phyloP scores from a whole-genome alignment of 2,888 invertebrate species.

The Sympetrum striolatum region DNA sequence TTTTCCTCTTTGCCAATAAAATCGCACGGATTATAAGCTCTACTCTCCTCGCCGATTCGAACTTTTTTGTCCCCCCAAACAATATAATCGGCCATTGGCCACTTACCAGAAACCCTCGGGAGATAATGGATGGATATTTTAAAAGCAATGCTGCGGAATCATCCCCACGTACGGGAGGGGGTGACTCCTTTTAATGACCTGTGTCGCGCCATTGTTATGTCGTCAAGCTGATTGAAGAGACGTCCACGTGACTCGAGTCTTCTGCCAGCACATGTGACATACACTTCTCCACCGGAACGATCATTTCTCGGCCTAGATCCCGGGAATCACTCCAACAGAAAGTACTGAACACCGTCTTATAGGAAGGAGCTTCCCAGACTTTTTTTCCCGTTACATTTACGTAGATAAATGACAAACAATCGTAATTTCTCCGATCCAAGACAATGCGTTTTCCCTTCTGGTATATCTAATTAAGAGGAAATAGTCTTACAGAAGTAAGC shows the following conservation, averaged over 20 bases:
- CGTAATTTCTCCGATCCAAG: no score
- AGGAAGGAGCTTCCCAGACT: no score
- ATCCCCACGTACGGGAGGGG: not conserved
- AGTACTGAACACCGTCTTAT: no score
- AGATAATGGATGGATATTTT: not conserved
- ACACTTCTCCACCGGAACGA: not conserved
- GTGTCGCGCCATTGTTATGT: not conserved
- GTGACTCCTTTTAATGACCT: not conserved
- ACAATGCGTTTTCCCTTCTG: no score
- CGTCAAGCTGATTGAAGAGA: not conserved
- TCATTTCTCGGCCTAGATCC: not conserved
- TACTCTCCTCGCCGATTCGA: no score
- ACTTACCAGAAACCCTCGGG: not conserved
- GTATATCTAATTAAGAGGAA: no score
- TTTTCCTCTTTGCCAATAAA: no score
- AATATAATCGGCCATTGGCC: not conserved
- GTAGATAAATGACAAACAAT: no score
- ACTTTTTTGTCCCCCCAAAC: not conserved
- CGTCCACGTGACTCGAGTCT: not conserved
- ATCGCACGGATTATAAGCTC: no score
- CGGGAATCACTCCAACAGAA: not conserved
- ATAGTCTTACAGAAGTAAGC: no score
- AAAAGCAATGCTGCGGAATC: not conserved
- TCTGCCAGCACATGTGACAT: not conserved
- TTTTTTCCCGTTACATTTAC: no score